phyloP scores from a whole-genome alignment of 2,797 vertebrate species.

The Sebastes matsubarae region DNA sequence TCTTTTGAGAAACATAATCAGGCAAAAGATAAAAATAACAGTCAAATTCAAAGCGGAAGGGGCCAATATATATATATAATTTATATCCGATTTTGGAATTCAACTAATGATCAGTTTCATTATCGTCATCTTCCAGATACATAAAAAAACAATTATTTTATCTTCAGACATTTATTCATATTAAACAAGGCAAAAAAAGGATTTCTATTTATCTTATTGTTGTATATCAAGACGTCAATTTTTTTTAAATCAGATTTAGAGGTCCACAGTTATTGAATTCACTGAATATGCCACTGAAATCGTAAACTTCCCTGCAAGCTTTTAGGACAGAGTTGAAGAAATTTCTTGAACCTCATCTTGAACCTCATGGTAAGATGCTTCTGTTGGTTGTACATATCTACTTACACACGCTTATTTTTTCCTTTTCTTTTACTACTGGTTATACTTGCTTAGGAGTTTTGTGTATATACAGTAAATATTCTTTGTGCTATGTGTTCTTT shows the following conservation, averaged over 20 bases:
- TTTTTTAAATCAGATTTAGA: neutral
- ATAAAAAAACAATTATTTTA: no score
- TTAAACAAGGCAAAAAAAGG: neutral
- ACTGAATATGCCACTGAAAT: neutral
- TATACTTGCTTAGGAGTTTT: neutral
- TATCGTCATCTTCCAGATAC: neutral
- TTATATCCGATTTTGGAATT: neutral
- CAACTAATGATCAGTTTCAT: neutral
- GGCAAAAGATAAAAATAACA: neutral
- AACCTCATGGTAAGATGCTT: neutral
- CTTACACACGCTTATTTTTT: neutral
- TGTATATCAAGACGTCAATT: neutral
- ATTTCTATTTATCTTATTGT: neutral
- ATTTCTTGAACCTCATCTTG: neutral
- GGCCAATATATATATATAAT: neutral
- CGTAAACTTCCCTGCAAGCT: neutral
- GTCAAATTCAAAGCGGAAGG: neutral
- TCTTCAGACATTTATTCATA: no score
- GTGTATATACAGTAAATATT: neutral
- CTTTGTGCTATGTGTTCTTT: no score
- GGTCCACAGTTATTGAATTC: neutral
- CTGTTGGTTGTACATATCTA: neutral
- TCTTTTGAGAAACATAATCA: neutral
- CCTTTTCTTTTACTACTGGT: neutral
- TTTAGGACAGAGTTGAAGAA: neutral